A percentile compares a stretch with the other conserved stretches of the same genome.
Conservation (phyloP, 2,888 invertebrate genomes). For the Lithophane semibrunnea region DNA sequence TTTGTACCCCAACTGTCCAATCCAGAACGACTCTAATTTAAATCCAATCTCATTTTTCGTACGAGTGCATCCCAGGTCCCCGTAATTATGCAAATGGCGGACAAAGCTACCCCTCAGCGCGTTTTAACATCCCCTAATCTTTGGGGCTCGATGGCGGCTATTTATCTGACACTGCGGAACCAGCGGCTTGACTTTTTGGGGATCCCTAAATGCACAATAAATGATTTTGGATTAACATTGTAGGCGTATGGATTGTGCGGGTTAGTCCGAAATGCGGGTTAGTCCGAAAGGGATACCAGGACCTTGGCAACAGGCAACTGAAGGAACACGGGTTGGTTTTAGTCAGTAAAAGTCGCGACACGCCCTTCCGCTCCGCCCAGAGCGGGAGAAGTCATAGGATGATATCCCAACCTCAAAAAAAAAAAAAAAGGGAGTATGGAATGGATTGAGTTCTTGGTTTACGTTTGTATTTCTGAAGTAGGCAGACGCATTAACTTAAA, state of each 20-base stretch:
- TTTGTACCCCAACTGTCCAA: slow-evolving; percentile 21
- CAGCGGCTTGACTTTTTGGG: slow-evolving; percentile 28
- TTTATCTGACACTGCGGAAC: slow-evolving; percentile 47
- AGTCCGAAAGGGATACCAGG: no score
- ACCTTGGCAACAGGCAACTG: no score
- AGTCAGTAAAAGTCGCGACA: no score
- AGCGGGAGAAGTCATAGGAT: no score
- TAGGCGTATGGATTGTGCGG: not conserved
- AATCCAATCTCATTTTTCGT: slow-evolving; percentile 44
- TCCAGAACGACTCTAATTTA: slow-evolving; percentile 42
- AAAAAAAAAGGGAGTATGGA: no score
- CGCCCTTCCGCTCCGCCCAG: no score
- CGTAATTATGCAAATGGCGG: slow-evolving; percentile 58
- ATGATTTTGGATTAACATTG: slow-evolving; percentile 23
- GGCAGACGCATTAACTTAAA: no score
- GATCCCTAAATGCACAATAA: slow-evolving; percentile 29
- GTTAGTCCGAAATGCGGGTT: no score
- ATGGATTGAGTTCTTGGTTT: no score
- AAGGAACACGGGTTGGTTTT: no score
- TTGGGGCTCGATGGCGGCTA: slow-evolving; percentile 32
- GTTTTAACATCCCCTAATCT: slow-evolving; percentile 58
- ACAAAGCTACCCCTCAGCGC: slow-evolving; percentile 35
- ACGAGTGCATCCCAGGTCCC: slow-evolving; percentile 48
- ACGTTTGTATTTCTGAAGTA: no score
- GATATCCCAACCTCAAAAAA: no score